Evolutionary conservation across 2,797 vertebrate genomes (phyloP), one percentile per base, ranked within the genome.

Genomic region (Harpagifer antarcticus): DNA sequence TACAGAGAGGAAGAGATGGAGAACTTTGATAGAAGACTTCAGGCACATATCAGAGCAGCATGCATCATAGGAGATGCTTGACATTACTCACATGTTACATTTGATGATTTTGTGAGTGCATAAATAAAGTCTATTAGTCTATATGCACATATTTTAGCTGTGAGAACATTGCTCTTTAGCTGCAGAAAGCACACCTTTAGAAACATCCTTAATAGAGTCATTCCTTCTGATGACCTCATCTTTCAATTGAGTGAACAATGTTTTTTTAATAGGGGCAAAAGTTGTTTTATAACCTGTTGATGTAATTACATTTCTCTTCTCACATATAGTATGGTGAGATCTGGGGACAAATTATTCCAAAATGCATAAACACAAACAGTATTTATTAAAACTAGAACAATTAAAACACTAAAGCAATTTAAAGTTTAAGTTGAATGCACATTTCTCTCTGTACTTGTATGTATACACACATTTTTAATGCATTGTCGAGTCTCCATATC

Each of bases 1-100:
- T 33, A 83, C 31, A 76, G 7, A 54, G 4, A 81, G 7, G 48
- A 1, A 13, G 43, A 63, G 47, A 72, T 14, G 16, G 31, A 57
- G 13, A 63, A 7, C 15, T 64, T 48, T n/a, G 52, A 70, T 2
- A 17, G 19, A 70, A 37, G 20, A 55, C 47, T 58, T 23, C 8
- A 49, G 45, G 40, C 37, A 58, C 43, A 45, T 23, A 37, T 9
- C 17, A 12, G 43, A 43, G n/a, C 15, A 23, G 11, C 33, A n/a
- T 40, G 4, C 17, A 15, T 62, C 23, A 40, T 54, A 55, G n/a
- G n/a, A 43, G 12, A 40, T 12, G 7, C 3, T 17, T 43, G 33
- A 23, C 12, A 43, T 43, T 11, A 42, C 3, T 31, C 40, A 20
- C 3, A 48, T 47, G 14, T 31, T 4, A 14, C 17, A 1, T 11